A percentile compares a stretch with the other conserved stretches of the same genome.
phyloP scores from a whole-genome alignment of 35 echinoderm and acorn worm species.

The Stichopus chloronotus region DNA sequence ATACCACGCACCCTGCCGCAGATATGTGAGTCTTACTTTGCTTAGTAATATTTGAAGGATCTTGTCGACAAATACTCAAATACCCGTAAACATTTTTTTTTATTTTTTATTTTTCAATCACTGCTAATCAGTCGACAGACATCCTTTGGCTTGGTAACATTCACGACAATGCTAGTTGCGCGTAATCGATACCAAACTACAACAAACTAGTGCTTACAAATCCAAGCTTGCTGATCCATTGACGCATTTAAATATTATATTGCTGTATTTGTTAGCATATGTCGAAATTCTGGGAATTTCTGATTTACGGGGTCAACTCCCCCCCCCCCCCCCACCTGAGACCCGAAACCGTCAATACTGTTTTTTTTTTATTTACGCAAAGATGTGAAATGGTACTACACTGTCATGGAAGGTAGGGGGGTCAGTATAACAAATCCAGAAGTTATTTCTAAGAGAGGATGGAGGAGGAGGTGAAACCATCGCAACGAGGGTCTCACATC shows the following conservation, averaged over 20 bases:
- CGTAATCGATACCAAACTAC: no score
- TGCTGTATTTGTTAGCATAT: not conserved
- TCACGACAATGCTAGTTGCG: not conserved
- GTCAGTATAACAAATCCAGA: no score
- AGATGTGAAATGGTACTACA: no score
- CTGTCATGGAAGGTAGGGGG: no score
- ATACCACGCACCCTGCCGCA: constrained; percentile 2
- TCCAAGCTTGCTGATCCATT: no score
- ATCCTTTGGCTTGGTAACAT: not conserved
- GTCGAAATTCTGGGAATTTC: not conserved
- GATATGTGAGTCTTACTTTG: constrained; percentile 52
- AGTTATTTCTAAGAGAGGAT: no score
- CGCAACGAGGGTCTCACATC: no score
- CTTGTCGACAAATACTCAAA: not conserved
- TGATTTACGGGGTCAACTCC: not conserved
- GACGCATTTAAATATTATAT: not conserved
- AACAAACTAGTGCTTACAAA: no score
- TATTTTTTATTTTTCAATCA: not conserved
- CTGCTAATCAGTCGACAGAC: not conserved
- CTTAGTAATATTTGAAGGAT: not conserved
- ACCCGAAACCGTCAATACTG: no score
- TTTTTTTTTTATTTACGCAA: no score
- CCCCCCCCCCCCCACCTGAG: no score
- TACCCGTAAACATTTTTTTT: not conserved
- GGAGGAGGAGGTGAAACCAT: no score